Base-by-base conservation (phyloP, 1,140 invertebrate species). In the Contarinia nasturtii region DNA sequence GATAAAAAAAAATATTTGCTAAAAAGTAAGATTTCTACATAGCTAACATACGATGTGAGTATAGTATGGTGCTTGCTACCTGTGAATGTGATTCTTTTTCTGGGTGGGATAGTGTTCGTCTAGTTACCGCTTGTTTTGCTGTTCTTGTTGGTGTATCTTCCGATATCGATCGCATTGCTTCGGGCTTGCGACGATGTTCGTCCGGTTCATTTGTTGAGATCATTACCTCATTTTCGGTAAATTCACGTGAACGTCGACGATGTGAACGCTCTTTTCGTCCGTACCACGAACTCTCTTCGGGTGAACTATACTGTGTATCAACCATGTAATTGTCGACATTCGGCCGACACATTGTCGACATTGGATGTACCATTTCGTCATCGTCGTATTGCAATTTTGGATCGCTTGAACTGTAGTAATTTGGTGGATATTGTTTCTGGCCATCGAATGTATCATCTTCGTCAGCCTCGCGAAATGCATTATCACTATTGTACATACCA, bases 111-210 rank as follows among this genome's bases (percentile, higher is more conserved):
- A 64, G 54, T 22, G 61, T 63, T 21, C 61, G 52, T 17, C 61
- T 49, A 2, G 60, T 61, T 0, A 63, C 57, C 1, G 61, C 59
- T 44, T 48, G 42, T 5, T 10, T 36, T 8, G 54, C 18, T 2
- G 59, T 52, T 41, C 59, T 60, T 1, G 58, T 55, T 1, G 59
- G 60, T 10, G 58, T 60, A 33, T 64, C 61, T 40, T 64, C 61
- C 0, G 61, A 64, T n/a, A 64, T 55, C 5, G 61, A 64, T 11
- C 61, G 59, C 61, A 64, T 63, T 37, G 60, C 56, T 44, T 64
- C 61, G 0, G 61, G 61, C 48, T 64, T 64, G 1, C 57, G 55
- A 17, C 43, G 34, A 7, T n/a, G 34, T 36, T 48, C 21, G 2
- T 49, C 27, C 27, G 27, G 27, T 27, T 41, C 45, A 37, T 49